Conservation (phyloP, 2,797 vertebrate species). For the Sebastes matsubarae region DNA sequence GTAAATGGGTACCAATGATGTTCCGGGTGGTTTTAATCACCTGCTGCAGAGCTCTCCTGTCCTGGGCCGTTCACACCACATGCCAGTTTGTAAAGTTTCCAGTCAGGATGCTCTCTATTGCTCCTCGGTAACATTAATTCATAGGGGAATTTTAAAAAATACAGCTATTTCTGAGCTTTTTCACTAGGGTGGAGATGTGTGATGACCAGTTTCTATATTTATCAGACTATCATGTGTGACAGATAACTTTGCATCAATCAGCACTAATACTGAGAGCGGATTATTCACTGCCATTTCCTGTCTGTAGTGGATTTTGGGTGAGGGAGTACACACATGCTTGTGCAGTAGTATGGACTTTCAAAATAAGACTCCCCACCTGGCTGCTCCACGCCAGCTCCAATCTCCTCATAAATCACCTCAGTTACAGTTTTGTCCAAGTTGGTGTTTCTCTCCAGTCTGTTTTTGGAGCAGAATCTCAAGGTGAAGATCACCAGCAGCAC, state of each 20-base stretch:
- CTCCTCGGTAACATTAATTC: too few species aligned
- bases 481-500: not conserved
- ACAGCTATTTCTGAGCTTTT: too few species aligned
- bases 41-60: too few species aligned
- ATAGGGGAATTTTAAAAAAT: too few species aligned
- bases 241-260: not conserved
- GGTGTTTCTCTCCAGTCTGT: not conserved
- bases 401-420: conserved; percentile 37
- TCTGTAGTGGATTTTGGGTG: not conserved
- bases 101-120: too few species aligned
- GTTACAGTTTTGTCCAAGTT: fast-evolving
- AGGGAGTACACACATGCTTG: conserved; percentile 2
- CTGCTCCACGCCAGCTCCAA: fast-evolving
- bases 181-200: too few species aligned
- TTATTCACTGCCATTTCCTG: not conserved
- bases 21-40: too few species aligned
- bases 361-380: not conserved
- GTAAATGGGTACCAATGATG: too few species aligned
- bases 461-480: not conserved
- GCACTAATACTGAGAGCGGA: fast-evolving
- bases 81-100: too few species aligned
- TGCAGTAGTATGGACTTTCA: not conserved
- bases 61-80: too few species aligned
- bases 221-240: not conserved
- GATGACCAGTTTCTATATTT: not conserved